Conservation (phyloP, 1,140 invertebrate genomes). For the Sycophaga agraensis region DNA sequence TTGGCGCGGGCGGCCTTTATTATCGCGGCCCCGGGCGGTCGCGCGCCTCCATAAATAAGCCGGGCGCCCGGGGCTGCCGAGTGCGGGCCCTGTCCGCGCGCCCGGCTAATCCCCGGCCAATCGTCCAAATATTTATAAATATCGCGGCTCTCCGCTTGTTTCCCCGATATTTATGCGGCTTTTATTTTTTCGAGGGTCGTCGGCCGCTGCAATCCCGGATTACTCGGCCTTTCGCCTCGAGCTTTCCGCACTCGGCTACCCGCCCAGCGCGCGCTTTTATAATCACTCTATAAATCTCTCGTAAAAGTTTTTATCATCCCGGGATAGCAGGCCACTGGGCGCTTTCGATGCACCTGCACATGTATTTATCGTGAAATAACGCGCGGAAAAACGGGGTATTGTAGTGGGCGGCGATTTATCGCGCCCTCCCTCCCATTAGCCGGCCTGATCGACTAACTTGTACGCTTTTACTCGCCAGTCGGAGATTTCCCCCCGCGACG, state of each 20-base stretch:
- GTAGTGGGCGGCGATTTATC: not conserved
- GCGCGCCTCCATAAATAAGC: too few species aligned
- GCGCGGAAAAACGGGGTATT: not conserved
- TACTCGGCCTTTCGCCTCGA: not conserved
- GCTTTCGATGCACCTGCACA: too few species aligned
- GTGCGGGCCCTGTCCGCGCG: too few species aligned
- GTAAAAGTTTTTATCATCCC: constrained; percentile 16
- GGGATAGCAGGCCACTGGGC: too few species aligned
- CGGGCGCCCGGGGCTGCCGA: too few species aligned
- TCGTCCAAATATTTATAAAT: constrained; percentile 17
- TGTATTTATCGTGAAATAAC: constrained; percentile 8
- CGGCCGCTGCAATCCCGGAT: constrained; percentile 6
- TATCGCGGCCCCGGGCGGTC: too few species aligned
- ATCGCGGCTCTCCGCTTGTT: constrained; percentile 3
- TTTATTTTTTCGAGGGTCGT: not conserved
- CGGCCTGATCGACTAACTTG: too few species aligned
- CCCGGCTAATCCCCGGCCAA: constrained; percentile 4
- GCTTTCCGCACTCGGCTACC: constrained; percentile 11
- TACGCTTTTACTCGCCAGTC: too few species aligned
- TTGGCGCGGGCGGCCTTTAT: too few species aligned
- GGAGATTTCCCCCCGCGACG: too few species aligned
- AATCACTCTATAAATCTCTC: constrained; percentile 20
- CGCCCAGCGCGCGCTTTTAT: not conserved
- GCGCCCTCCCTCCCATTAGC: too few species aligned
- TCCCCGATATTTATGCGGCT: constrained; percentile 8